Evolutionary conservation across 2,888 invertebrate species (phyloP).

Genomic region (Ametastegia equiseti): DNA sequence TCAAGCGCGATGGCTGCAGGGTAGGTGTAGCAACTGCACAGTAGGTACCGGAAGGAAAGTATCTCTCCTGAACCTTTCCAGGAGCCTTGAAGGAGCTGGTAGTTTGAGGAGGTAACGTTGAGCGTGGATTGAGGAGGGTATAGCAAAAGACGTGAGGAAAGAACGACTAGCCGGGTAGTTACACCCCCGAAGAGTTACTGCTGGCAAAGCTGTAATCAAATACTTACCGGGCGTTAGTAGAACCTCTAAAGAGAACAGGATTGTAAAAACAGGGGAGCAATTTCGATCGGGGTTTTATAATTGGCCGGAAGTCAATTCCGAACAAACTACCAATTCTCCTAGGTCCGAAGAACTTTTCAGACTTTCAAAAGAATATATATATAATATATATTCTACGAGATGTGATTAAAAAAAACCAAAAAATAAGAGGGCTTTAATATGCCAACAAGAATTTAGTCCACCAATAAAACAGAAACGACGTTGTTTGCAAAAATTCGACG

Average conservation of each 20-base stretch:
- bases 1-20: constrained; percentile 54
- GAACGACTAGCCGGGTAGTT: constrained; percentile 50
- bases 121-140: constrained; percentile 10
- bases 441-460: not conserved
- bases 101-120: constrained; percentile 19
- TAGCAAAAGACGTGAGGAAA: constrained; percentile 40
- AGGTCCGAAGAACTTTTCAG: not conserved
- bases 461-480: not conserved
- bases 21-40: not conserved
- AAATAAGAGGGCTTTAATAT: not conserved
- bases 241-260: constrained; percentile 59
- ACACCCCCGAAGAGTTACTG: constrained; percentile 59
- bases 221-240: constrained; percentile 61
- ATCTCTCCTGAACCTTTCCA: not conserved
- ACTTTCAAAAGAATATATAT: not conserved
- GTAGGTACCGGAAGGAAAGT: constrained; percentile 14
- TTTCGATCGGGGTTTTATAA: constrained; percentile 43
- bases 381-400: not conserved
- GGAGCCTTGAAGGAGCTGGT: not conserved
- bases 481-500: not conserved
- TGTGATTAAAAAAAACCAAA: not conserved
- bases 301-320: constrained; percentile 31
- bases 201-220: constrained; percentile 71
- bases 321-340: not conserved
- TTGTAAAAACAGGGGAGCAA: constrained; percentile 60